Percentiles rank a stretch among this genome's conserved stretches.
Evolutionary conservation across 2,113 vertebrate genomes (phyloP).

Genomic region (Piprites chloris): DNA sequence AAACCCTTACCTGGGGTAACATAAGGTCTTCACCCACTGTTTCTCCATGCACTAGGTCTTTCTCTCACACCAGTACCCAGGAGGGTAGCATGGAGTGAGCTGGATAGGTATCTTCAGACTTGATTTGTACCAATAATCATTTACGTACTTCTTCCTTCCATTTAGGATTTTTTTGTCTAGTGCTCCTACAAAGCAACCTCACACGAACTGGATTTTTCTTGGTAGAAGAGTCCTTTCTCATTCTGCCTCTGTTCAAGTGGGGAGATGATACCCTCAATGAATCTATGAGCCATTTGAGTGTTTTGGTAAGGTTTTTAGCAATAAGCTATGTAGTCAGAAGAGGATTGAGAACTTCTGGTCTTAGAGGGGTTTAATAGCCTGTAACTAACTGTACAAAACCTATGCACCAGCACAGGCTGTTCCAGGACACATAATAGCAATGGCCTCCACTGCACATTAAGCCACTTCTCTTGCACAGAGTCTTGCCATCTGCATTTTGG

Average conservation of each 20-base stretch:
- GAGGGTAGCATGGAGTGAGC: background rate
- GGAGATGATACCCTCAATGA: background rate
- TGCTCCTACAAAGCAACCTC: background rate
- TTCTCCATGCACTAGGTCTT: background rate
- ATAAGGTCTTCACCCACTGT: background rate
- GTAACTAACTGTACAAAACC: conserved; percentile 13
- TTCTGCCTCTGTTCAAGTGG: background rate
- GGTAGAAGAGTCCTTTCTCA: background rate
- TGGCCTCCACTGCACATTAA: background rate
- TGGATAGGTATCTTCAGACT: background rate
- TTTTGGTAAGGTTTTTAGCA: background rate
- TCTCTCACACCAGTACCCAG: background rate
- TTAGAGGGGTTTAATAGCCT: conserved; percentile 16
- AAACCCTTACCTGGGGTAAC: background rate
- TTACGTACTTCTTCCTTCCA: background rate
- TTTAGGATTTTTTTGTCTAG: background rate
- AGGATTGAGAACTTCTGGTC: background rate
- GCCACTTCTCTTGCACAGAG: background rate
- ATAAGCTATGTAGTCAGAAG: background rate
- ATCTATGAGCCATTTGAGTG: background rate
- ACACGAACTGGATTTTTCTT: background rate
- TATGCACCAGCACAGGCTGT: conserved; percentile 27
- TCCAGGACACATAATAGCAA: background rate
- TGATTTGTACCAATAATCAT: background rate
- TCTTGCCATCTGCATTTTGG: background rate